Evolutionary conservation across 2,888 invertebrate genomes (phyloP), one percentile per base, ranked within the genome.

Genomic region (Buathra laborator): DNA sequence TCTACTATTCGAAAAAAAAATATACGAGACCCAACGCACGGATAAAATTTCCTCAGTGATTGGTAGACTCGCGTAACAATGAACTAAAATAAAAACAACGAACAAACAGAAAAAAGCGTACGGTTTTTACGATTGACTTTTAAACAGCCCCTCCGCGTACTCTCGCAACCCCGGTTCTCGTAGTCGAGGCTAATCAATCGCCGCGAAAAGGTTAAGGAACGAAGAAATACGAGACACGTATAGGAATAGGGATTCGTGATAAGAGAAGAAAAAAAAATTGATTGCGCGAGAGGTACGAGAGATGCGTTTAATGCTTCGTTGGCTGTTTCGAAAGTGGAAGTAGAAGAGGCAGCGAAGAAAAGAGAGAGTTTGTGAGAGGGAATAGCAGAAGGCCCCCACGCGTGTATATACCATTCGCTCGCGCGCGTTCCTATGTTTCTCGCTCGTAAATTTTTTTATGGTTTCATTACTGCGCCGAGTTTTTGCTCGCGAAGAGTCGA

Each of bases 371-470:
- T 19, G 67, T 51, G 48, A n/a, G 62, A 75, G 77, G 68, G 66
- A 68, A 76, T 78, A 80, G 82, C 76, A 81, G 81, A 77, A 81
- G 81, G 62, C 59, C 29, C 29, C 59, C 53, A 62, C 37, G 37
- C 6, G 37, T 37, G 37, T 37, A 37, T 83, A 66, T 68, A 79
- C 79, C 84, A 66, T 29, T 24, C 74, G 68, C 48, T n/a, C 37
- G 72, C 24, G n/a, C 51, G 72, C 43, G n/a, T 37, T 72, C 66
- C 66, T 79, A 32, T 83, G 76, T 82, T 87, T 72, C 82, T 68
- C 44, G 83, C 74, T 89, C 89, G 89, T 89, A 90, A 90, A 90
- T 90, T 87, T 90, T 87, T 90, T 90, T 87, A 89, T 81, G 84
- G 85, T 88, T 87, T 88, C 87, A 88, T 86, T 83, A 86, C 86